Evolutionary conservation across 2,797 vertebrate species (phyloP), one percentile per base, ranked within the genome.

Genomic region (Danionella dracula): DNA sequence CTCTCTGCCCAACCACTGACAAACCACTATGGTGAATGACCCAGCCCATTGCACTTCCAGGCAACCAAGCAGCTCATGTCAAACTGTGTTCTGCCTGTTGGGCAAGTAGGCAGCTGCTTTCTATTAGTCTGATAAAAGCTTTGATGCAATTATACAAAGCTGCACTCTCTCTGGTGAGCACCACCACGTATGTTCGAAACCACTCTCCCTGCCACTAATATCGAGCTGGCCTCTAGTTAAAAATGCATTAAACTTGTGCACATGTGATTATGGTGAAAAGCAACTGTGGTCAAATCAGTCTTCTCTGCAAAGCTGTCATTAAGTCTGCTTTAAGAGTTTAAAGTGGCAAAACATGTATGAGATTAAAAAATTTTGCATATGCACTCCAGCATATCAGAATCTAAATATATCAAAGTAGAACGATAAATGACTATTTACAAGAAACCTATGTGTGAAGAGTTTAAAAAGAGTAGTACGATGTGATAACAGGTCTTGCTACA

Each of bases 101-200:
- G 71, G 54, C 49, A 75, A 75, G 78, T 57, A 66, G 77, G 65
- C 83, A 86, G 79, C 76, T 84, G 83, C 79, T 84, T 84, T 84
- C 73, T 78, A 86, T 87, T 84, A 79, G 80, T 71, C 74, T 48
- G 80, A 82, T 82, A 87, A 87, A 85, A 84, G 80, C 77, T 74
- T 75, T 76, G 57, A 31, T 71, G 78, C 81, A 71, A 68, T 68
- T 68, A 71, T 67, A 66, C 34, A 41, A 13, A 58, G 41, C 38
- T 48, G 40, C 53, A 59, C 53, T 49, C 31, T 44, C 56, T 60
- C 44, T 59, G 60, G 53, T 37, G 54, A 35, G 46, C 34, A 46
- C 59, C 17, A 62, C 49, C 62, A 63, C 55, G 38, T 44, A 42
- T 55, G 63, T 49, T 62, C 32, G 8, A 68, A 71, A 61, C 55